Conservation (phyloP, 1,140 invertebrate genomes). For the Cardiocondyla obscurior region DNA sequence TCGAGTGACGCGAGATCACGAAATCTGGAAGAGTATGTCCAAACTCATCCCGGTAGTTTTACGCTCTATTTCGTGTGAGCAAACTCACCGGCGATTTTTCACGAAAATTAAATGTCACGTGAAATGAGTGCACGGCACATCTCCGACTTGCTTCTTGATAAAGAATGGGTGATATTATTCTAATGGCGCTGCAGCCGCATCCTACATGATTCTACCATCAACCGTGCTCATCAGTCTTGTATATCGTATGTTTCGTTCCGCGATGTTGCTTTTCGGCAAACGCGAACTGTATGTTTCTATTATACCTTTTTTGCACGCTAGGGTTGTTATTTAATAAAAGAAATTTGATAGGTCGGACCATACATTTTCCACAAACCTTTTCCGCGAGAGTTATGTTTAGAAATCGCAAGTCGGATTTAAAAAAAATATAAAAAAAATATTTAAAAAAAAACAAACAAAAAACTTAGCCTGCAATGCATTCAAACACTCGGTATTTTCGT, state of each 20-base stretch:
- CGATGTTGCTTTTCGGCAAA: constrained; percentile 48
- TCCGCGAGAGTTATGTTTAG: background rate
- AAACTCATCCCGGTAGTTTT: constrained; percentile 54
- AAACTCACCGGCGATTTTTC: constrained; percentile 61
- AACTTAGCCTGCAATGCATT: background rate
- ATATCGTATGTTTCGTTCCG: constrained; percentile 30
- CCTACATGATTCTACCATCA: constrained; percentile 63
- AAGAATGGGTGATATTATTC: constrained; percentile 65
- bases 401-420: background rate
- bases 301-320: constrained; percentile 21
- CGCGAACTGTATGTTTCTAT: constrained; percentile 47
- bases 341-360: constrained; percentile 22
- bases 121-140: constrained; percentile 66
- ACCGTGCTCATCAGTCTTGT: constrained; percentile 60
- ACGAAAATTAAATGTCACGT: constrained; percentile 69
- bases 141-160: constrained; percentile 69
- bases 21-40: constrained; percentile 56
- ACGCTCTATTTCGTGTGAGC: constrained; percentile 63
- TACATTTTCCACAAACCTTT: constrained; percentile 5
- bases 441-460: no score
- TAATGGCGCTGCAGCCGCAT: constrained; percentile 63
- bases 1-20: constrained; percentile 58
- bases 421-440: no score
- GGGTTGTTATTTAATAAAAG: constrained; percentile 48
- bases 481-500: background rate